These are phyloP conservation scores for Conus ventricosus DNA, from an alignment of 1,140 invertebrate species.

Conservation along the genomic window DNA sequence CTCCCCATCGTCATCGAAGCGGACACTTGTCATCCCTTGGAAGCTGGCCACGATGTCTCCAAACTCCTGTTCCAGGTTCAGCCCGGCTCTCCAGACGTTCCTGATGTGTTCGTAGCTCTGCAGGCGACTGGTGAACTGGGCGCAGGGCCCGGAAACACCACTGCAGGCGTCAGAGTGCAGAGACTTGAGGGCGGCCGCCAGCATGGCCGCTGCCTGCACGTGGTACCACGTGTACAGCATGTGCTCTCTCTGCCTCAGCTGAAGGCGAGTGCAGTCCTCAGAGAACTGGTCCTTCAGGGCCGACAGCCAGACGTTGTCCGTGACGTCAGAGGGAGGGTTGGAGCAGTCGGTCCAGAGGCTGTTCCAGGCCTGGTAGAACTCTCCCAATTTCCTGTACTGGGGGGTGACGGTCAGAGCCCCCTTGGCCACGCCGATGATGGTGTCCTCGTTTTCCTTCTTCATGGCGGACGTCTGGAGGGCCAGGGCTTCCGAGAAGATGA, in stretches of 20 bases:
- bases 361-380: conserved; percentile 15
- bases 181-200: neutral
- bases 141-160: neutral
- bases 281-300: neutral
- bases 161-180: neutral
- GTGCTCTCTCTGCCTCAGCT: neutral
- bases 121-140: neutral
- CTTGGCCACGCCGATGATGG: neutral
- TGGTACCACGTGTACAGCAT: conserved; percentile 26
- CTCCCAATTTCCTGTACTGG: neutral
- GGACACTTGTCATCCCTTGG: neutral
- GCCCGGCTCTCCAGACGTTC: neutral
- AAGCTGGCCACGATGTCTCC: neutral
- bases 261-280: neutral
- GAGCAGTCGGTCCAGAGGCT: neutral
- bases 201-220: conserved; percentile 19
- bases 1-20: neutral
- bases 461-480: neutral
- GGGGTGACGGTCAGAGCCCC: neutral
- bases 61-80: neutral
- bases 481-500: conserved; percentile 19
- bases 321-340: neutral
- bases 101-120: neutral
- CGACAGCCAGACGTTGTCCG: neutral
- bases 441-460: neutral